Base-by-base conservation (phyloP, 2,797 vertebrate genomes). In the Enteromius unitaeniatus region DNA sequence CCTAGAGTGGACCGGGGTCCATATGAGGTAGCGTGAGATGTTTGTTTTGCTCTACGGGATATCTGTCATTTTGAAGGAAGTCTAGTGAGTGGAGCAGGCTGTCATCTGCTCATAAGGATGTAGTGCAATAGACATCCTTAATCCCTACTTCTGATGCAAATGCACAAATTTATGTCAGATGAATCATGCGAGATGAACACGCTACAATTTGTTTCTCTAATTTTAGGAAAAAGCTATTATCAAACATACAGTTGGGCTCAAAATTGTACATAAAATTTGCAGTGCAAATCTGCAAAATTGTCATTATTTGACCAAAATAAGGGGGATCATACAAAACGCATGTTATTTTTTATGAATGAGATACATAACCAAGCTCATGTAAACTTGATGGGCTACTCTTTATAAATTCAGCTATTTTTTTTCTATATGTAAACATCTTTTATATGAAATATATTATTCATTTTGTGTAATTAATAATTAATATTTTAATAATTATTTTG, bases 31-130 rank as follows among this genome's bases (percentile, higher is more conserved):
- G 78, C 76, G 67, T 10, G 34, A 84, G 82, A 82, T 84, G 79
- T 86, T 84, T 87, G 67, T 87, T 86, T 80, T 77, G 70, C 69
- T 87, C 85, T 82, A 78, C 67, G 60, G 82, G 67, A 85, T 67
- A 34, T 51, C 83, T 78, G 72, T 79, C 84, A 88, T 86, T 86
- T 84, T 87, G 77, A 81, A 79, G 64, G 60, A 72, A 76, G 83
- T 84, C 83, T 62, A 65, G n/a, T 49, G 83, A 58, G 60, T 84
- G 62, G 64, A 70, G 70, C 72, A 67, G 51, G 72, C 53, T 45
- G 60, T 77, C 69, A 85, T 78, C 76, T 81, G 77, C 78, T 47
- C 14, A 31, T 70, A 72, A 68, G 6, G n/a, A 72, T 85, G 47
- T 28, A 14, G 40, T 31, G 53, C 64, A 77, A 69, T 86, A 51